Evolutionary conservation across 2,888 invertebrate genomes (phyloP), one percentile per base, ranked within the genome.

Genomic region (Nomada flava): DNA sequence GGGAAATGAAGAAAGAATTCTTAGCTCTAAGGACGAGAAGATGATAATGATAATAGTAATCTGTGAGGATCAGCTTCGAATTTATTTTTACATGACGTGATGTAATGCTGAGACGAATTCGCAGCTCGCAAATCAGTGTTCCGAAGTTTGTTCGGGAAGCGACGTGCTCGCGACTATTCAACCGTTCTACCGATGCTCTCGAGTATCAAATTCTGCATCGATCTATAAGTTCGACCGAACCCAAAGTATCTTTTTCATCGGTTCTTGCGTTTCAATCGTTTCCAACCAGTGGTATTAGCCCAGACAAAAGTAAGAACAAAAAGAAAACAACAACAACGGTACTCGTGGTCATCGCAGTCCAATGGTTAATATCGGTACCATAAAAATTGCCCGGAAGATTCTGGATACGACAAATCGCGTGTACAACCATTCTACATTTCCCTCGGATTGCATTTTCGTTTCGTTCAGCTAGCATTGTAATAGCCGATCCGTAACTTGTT

Each of bases 21-120:
- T 88, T 91, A 93, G 89, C 85, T 87, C 83, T 92, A 92, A 92
- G 90, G 76, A 82, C 78, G 87, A 89, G 84, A 90, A 65, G 89
- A 90, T 20, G 11, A 89, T 89, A 89, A 90, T 89, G 84, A 84
- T 86, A 84, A 87, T 86, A 87, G 74, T 86, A 89, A 84, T 86
- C 88, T 78, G 89, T 89, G 91, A 91, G 89, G 89, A 92, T 91
- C 92, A 90, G 92, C 92, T 93, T 93, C 91, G 91, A 91, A 93
- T 93, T 93, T 93, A 93, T 93, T 93, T 93, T 93, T 93, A 93
- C 93, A 93, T 91, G 89, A 93, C 89, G 86, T 88, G 89, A 88
- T 87, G 86, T 85, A 89, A 90, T 86, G 86, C 84, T 76, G 89
- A 84, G 84, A 89, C 86, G 83, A 89, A 86, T 86, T 88, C 85